Base-by-base conservation (phyloP, 2,888 invertebrate genomes). In the Drosophila colorata region DNA sequence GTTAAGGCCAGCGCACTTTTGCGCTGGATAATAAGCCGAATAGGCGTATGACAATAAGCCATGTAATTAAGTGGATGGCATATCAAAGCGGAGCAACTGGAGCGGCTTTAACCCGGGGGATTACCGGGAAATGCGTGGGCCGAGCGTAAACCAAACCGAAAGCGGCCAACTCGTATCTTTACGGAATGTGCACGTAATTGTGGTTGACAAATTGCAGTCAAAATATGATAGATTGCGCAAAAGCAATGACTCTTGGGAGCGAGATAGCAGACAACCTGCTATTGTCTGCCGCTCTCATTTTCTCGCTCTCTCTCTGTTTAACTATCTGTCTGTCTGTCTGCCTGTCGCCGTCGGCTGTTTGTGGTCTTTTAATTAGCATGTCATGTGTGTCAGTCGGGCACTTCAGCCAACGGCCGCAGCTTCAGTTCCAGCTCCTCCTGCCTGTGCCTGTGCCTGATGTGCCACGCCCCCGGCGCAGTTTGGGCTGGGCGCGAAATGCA, bases 321-420 rank as follows among this genome's bases (percentile, higher is more conserved):
- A 47, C 23, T 43, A 37, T 40, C 28, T 11, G 11, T 43, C 44
- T 38, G 20, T 14, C 16, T 33, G 31, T 60, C 33, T 2, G 37
- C 37, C 41, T 40, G 47, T 43, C 67, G 76, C 69, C 49, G 78
- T 81, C 88, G 90, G 85, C 78, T 74, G 71, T 68, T 69, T 83
- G 90, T 80, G 70, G 91, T 88, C 91, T 90, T 91, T 91, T 90
- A 90, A 90, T 91, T 90, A 90, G 90, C 91, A 90, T 90, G 90
- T 91, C 90, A 90, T 85, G 86, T 85, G 82, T 74, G 80, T 73
- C 78, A 77, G 76, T 85, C 76, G 81, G 60, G 68, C 84, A 87
- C 83, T 82, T 87, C 60, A 78, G 67, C 41, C n/a, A 38, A 48
- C 66, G 65, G 60, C 67, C 64, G 13, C 72, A 75, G 72, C 57